Evolutionary conservation across 2,888 invertebrate species (phyloP).

Genomic region (Drosophila prostipennis): DNA sequence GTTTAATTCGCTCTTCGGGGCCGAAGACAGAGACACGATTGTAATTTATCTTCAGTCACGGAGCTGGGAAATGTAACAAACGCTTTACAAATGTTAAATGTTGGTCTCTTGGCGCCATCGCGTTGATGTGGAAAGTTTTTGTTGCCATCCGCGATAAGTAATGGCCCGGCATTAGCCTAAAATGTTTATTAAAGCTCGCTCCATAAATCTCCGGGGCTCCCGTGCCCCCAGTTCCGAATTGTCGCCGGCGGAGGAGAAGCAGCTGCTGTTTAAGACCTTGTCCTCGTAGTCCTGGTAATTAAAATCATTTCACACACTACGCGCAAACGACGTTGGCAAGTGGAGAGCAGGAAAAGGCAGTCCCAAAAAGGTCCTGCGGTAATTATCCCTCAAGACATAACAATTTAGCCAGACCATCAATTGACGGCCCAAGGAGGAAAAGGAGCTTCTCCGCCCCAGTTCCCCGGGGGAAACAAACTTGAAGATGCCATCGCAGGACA

Average conservation of each 20-base stretch:
- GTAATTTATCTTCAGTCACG: conserved; percentile 74
- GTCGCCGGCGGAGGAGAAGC: conserved; percentile 53
- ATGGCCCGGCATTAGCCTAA: conserved; percentile 73
- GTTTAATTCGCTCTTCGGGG: conserved; percentile 62
- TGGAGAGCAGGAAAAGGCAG: background rate
- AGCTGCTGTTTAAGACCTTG: conserved; percentile 63
- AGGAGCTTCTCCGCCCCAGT: conserved; percentile 1
- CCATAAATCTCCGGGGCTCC: conserved; percentile 51
- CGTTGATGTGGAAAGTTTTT: conserved; percentile 64
- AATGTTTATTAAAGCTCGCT: conserved; percentile 76
- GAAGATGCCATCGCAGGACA: conserved; percentile 54
- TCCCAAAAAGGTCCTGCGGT: conserved; percentile 56
- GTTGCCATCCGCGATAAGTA: conserved; percentile 63
- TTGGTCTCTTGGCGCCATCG: conserved; percentile 79
- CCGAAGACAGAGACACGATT: conserved; percentile 49
- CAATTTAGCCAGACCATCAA: conserved; percentile 79
- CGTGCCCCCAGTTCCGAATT: conserved; percentile 67
- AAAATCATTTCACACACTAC: conserved; percentile 79
- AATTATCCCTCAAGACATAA: conserved; percentile 82
- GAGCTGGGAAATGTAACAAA: conserved; percentile 67
- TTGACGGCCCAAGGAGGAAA: conserved; percentile 53
- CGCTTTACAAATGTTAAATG: conserved; percentile 79
- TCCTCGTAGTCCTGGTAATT: conserved; percentile 61
- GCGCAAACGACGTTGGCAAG: conserved; percentile 62
- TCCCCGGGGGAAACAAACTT: conserved; percentile 37